phyloP scores from a whole-genome alignment of 2,113 vertebrate species.

The Tachysurus fulvidraco region DNA sequence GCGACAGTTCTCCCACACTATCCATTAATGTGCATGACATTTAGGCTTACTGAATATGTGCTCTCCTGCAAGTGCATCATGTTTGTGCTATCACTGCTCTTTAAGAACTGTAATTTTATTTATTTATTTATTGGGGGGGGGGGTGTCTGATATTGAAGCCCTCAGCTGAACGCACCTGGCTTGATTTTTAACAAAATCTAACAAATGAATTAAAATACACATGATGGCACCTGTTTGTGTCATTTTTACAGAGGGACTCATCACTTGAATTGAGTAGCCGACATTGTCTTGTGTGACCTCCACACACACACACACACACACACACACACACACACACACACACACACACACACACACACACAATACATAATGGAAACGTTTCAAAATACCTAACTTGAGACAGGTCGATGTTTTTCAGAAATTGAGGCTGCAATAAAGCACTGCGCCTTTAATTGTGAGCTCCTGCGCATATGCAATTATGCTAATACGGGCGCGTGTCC shows the following conservation, averaged over 20 bases:
- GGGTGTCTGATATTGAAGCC: background rate
- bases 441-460: constrained; percentile 75
- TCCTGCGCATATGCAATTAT: constrained; percentile 81
- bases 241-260: background rate
- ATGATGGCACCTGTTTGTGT: background rate
- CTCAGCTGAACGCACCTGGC: background rate
- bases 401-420: background rate
- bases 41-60: constrained; percentile 21
- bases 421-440: constrained; percentile 39
- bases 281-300: background rate
- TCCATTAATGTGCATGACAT: constrained; percentile 28
- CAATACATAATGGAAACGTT: no score
- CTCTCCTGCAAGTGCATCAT: background rate
- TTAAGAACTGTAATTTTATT: background rate
- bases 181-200: background rate
- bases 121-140: no score
- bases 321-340: background rate
- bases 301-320: background rate
- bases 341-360: background rate
- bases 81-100: constrained; percentile 15
- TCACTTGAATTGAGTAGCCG: background rate
- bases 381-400: background rate
- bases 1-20: constrained; percentile 15
- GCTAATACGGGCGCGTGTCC: constrained; percentile 75
- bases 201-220: background rate